These are phyloP conservation scores for Chrysolina oricalcia DNA, from an alignment of 2,888 invertebrate species.

Conservation along the genomic window DNA sequence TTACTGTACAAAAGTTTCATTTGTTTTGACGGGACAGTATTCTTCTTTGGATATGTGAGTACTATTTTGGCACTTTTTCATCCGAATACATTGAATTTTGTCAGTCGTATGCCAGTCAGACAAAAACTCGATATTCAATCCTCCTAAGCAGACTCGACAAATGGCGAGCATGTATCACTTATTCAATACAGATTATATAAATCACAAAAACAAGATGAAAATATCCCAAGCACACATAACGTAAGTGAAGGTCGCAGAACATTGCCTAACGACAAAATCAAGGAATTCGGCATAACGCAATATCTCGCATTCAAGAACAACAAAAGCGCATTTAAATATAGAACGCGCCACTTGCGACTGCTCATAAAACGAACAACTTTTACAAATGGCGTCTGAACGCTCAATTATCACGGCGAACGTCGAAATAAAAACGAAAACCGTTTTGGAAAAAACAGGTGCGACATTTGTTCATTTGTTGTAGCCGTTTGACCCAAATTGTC, in stretches of 20 bases:
- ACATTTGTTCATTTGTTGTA: conserved; percentile 36
- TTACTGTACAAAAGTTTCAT: too few species aligned
- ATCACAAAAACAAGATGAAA: conserved; percentile 10
- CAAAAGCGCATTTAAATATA: conserved; percentile 17
- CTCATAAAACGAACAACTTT: neutral
- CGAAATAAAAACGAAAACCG: conserved; percentile 34
- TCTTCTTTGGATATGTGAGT: too few species aligned
- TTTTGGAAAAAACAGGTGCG: conserved; percentile 40
- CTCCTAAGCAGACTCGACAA: neutral
- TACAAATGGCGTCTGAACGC: conserved; percentile 8
- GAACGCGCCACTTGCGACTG: conserved; percentile 19
- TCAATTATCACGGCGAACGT: neutral
- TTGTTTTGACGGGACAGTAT: too few species aligned
- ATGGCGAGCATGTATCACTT: neutral
- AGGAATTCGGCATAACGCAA: conserved; percentile 9
- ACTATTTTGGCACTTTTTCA: neutral
- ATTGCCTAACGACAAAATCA: conserved; percentile 3
- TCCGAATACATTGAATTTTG: neutral
- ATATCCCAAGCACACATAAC: neutral
- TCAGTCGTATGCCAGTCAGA: neutral
- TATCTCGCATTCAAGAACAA: conserved; percentile 7
- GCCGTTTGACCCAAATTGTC: conserved; percentile 38
- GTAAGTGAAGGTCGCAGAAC: conserved; percentile 9
- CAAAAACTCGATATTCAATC: neutral
- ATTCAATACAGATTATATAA: neutral